Evolutionary conservation across 2,888 invertebrate genomes (phyloP).

Genomic region (Hermodice carunculata): DNA sequence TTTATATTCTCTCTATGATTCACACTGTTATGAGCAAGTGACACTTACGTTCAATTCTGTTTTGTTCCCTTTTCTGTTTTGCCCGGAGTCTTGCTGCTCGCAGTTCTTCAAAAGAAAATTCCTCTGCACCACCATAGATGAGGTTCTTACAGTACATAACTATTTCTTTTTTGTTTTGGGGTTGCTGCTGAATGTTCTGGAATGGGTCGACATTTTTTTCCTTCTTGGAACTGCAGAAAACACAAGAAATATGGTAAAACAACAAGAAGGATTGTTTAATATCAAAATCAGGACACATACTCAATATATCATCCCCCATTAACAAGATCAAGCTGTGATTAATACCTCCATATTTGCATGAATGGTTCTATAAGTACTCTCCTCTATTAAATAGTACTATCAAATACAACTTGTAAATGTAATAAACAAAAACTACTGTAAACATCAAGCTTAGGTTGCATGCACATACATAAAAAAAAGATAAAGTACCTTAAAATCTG

Average conservation of each 20-base stretch:
- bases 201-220: constrained; percentile 34
- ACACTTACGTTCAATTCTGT: neutral
- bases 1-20: too few relatives aligned
- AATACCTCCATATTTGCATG: too few relatives aligned
- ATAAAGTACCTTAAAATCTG: constrained; percentile 54
- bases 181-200: neutral
- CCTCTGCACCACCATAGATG: constrained; percentile 76
- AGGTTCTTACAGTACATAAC: constrained; percentile 80
- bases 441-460: too few relatives aligned
- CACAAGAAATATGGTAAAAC: neutral
- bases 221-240: constrained; percentile 49
- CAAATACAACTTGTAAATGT: too few relatives aligned
- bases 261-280: too few relatives aligned
- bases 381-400: too few relatives aligned
- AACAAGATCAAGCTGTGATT: too few relatives aligned
- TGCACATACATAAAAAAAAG: too few relatives aligned
- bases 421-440: too few relatives aligned
- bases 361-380: too few relatives aligned
- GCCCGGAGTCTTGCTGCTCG: constrained; percentile 70
- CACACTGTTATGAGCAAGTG: neutral
- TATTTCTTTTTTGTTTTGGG: constrained; percentile 45
- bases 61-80: constrained; percentile 5
- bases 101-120: constrained; percentile 85
- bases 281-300: too few relatives aligned
- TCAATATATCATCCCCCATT: too few relatives aligned